These are phyloP conservation scores for Heliconius ismenius DNA, from an alignment of 2,888 invertebrate species.

Conservation along the genomic window DNA sequence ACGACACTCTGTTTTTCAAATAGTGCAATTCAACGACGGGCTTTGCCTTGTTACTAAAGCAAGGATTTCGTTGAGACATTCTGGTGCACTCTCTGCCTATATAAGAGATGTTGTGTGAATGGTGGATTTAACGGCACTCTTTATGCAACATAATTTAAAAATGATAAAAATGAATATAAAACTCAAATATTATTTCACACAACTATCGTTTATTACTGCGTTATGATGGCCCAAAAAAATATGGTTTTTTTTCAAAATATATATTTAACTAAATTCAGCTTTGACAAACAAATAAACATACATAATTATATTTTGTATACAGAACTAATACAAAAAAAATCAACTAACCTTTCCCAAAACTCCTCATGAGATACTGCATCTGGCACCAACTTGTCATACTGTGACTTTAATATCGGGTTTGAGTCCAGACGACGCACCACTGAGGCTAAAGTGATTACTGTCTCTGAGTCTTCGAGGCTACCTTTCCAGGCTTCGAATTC, in stretches of 20 bases:
- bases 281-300: neutral
- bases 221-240: too few species aligned
- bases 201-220: too few species aligned
- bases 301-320: neutral
- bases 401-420: constrained; percentile 78
- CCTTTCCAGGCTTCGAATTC: constrained; percentile 75
- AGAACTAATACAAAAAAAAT: neutral
- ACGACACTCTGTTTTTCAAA: too few species aligned
- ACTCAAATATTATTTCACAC: too few species aligned
- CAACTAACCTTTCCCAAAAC: constrained; percentile 88
- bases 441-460: constrained; percentile 52
- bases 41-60: neutral
- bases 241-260: too few species aligned
- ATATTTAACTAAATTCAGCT: neutral
- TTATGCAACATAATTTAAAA: too few species aligned
- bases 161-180: too few species aligned
- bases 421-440: constrained; percentile 58
- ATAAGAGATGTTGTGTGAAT: too few species aligned
- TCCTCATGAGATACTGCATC: constrained; percentile 86
- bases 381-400: constrained; percentile 87
- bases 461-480: constrained; percentile 58
- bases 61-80: too few species aligned
- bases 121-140: too few species aligned
- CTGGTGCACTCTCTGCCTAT: too few species aligned
- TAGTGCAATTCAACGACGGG: neutral